Evolutionary conservation across 1,140 invertebrate genomes (phyloP), one percentile per base, ranked within the genome.

Genomic region (Musca vetustissima): DNA sequence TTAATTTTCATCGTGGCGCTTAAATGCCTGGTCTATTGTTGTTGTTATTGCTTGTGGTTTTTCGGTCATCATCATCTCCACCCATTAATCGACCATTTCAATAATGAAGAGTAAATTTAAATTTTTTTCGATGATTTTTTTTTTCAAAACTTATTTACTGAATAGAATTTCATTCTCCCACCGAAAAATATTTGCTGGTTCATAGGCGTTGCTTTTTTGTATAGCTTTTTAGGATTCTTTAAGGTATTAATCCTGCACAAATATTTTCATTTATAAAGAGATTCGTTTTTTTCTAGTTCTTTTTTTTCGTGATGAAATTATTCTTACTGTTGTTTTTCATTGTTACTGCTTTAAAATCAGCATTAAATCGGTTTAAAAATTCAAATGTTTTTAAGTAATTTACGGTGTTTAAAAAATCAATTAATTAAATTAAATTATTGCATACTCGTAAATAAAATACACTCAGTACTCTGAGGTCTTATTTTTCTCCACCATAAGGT

Each of bases 1-100:
- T 73, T 74, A 78, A 80, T 80, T 75, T 80, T 76, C 77, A 80
- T 78, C 76, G 74, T 71, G 78, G 78, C 78, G 78, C 73, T n/a
- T n/a, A n/a, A n/a, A n/a, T 80, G 78, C 73, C 78, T 75, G 78
- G 80, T 79, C 77, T 28, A 4, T 28, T 43, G 36, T 43, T 9
- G 6, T 43, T 43, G 36, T 43, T 43, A 6, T 43, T 43, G 11
- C 36, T 25, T 67, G 76, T 80, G 78, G 78, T 76, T 78, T 80
- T 80, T 74, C 72, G 24, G 25, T 15, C 47, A 24, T 55, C 55
- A 17, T 15, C 47, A 24, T 55, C 55, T 59, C 28, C 28, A 61
- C 28, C 57, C 57, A 61, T 61, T 61, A 43, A 43, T 43, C 19
- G 11, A n/a, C 17, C 6, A 61, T 43, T 43, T 61, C 57, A 61